phyloP scores from a whole-genome alignment of 2,797 vertebrate genomes.

The Agapornis canus region DNA sequence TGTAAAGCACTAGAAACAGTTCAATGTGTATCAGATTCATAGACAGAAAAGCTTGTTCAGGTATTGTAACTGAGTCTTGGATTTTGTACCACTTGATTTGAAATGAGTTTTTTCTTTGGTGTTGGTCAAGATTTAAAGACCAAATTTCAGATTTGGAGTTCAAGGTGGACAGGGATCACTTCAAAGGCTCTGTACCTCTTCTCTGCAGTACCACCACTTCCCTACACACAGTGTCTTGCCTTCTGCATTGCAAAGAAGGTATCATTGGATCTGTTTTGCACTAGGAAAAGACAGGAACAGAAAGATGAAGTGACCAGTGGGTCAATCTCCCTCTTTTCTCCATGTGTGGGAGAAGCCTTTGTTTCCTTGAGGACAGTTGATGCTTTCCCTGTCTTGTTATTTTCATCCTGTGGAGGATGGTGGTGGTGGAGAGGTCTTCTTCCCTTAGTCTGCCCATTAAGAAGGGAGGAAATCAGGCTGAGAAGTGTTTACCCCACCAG shows the following conservation, averaged over 20 bases:
- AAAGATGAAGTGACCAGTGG: not conserved
- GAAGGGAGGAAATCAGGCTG: not conserved
- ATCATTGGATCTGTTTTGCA: not conserved
- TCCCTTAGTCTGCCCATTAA: not conserved
- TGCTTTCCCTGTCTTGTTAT: not conserved
- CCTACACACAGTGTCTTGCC: not conserved
- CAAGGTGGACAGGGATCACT: not conserved
- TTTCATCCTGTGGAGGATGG: not conserved
- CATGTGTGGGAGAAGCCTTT: not conserved
- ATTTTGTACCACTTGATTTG: not conserved
- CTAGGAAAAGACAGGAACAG: not conserved
- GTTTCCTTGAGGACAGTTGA: not conserved
- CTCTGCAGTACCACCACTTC: not conserved
- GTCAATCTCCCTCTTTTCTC: not conserved
- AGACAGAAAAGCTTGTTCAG: slow-evolving; percentile 28
- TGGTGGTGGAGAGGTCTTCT: not conserved
- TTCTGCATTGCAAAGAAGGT: not conserved
- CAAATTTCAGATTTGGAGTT: not conserved
- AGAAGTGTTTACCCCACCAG: not conserved
- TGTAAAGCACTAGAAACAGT: slow-evolving; percentile 51
- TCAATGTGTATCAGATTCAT: slow-evolving; percentile 23
- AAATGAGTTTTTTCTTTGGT: not conserved
- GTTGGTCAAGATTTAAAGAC: not conserved
- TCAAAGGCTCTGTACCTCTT: not conserved
- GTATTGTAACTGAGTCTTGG: not conserved